Base-by-base conservation (phyloP, 1,140 invertebrate genomes). In the Cyphomyrmex costatus region DNA sequence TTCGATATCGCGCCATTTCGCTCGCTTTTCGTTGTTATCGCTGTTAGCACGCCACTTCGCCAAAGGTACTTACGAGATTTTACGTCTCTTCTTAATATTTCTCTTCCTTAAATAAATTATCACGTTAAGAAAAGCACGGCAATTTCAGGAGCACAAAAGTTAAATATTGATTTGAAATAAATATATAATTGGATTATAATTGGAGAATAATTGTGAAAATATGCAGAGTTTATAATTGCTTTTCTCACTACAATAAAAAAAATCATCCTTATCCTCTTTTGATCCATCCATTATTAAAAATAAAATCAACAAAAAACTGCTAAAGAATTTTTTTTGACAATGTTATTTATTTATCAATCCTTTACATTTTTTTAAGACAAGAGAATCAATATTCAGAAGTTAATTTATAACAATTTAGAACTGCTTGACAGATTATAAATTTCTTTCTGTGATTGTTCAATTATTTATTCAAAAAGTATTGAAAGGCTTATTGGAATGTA, bases 21-120 rank as follows among this genome's bases (percentile, higher is more conserved):
- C 79, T 30, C 79, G 53, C 24, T 68, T 68, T 27, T 68, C 42
- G 14, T 33, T 53, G 24, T 71, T 82, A 82, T 71, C 65, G 66
- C 58, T 10, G 4, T 21, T 12, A 36, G 36, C 79, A 58, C 24
- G 63, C 77, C 77, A 73, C 66, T 53, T 83, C 36, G 68, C 19
- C 24, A 24, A 33, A 46, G n/a, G 16, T 46, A 19, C 33, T 60
- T 33, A 24, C 53, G 12, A 49, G 36, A 83, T 73, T 83, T 74
- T 24, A 12, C 24, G 6, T 73, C 24, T 46, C 19, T 27, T n/a
- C n/a, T 73, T 60, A 46, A 83, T 30, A 58, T 21, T 19, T 49
- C 65, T 49, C 65, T 49, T 49, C 14, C 21, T 33, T 2, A 33
- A n/a, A 60, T 51, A 14, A 33, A 46, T 60, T 21, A 19, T 56